Percentiles rank a stretch among this genome's conserved stretches.
Evolutionary conservation across 2,888 invertebrate genomes (phyloP).

Genomic region (Poecilus cupreus): DNA sequence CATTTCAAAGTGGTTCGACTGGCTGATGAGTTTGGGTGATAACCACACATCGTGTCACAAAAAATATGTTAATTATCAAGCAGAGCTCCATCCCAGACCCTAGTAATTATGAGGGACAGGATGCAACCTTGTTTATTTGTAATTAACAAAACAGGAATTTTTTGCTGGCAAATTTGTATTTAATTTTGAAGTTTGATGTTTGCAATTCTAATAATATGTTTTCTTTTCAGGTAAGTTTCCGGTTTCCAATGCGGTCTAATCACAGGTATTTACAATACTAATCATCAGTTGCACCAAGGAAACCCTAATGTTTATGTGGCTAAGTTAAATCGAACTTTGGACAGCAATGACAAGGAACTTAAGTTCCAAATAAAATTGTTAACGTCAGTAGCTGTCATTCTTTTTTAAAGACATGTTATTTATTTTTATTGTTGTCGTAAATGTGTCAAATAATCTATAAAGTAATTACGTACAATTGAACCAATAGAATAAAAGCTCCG

Average conservation of each 20-base stretch:
- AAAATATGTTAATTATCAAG: slow-evolving; percentile 38
- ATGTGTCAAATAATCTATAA: too few relatives aligned
- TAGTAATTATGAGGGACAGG: not conserved
- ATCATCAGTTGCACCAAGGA: not conserved
- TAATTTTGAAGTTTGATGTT: not conserved
- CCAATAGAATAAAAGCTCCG: too few relatives aligned
- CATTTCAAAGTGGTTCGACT: not conserved
- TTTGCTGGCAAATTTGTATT: not conserved
- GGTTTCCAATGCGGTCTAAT: not conserved
- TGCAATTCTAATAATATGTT: not conserved
- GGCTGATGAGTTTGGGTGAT: slow-evolving; percentile 21
- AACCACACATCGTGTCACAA: slow-evolving; percentile 5
- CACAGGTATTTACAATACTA: not conserved
- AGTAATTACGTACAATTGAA: too few relatives aligned
- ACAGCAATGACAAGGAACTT: too few relatives aligned
- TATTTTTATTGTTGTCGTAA: too few relatives aligned
- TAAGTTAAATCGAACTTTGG: too few relatives aligned
- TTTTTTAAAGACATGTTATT: too few relatives aligned
- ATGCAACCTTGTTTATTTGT: not conserved
- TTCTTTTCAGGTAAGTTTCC: slow-evolving; percentile 22
- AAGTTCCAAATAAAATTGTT: too few relatives aligned
- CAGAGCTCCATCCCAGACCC: slow-evolving; percentile 8
- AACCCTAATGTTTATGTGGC: too few relatives aligned
- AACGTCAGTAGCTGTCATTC: too few relatives aligned
- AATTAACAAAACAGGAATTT: not conserved